Evolutionary conservation across 2,888 invertebrate species (phyloP).

Genomic region (Cremastinae sp.): DNA sequence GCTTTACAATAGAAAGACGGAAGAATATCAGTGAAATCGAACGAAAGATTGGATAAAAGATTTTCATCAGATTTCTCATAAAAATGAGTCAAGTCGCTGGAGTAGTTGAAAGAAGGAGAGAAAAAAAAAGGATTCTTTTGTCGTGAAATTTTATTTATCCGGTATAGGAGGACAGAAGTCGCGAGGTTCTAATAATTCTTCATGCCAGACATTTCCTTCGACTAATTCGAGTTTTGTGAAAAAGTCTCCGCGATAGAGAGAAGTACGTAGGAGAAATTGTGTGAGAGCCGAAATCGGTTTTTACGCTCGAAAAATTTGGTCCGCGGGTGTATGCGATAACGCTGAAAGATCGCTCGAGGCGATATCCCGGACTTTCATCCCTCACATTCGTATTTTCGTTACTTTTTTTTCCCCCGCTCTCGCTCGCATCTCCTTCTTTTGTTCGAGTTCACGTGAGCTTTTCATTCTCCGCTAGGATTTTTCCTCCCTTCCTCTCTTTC

Average conservation of each 20-base stretch:
- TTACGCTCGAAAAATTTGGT: conserved; percentile 58
- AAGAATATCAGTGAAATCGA: neutral
- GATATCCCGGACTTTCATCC: conserved; percentile 65
- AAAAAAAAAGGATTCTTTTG: conserved; percentile 3
- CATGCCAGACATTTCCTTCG: conserved; percentile 37
- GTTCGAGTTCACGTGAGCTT: conserved; percentile 46
- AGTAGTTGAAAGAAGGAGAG: neutral
- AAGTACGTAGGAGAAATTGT: neutral
- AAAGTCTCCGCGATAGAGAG: neutral
- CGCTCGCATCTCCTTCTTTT: conserved; percentile 50
- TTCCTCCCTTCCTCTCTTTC: conserved; percentile 64
- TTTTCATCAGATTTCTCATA: neutral
- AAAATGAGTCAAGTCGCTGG: neutral
- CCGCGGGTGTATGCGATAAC: conserved; percentile 62
- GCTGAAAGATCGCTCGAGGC: conserved; percentile 66
- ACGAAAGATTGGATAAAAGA: neutral
- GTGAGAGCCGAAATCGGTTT: conserved; percentile 38
- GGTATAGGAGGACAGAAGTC: neutral
- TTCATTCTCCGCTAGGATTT: conserved; percentile 54
- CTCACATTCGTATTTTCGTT: conserved; percentile 38
- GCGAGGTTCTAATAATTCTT: conserved; percentile 34
- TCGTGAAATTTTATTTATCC: conserved; percentile 30
- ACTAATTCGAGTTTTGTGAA: conserved; percentile 45
- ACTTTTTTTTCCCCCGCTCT: conserved; percentile 5
- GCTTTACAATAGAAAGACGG: too few species aligned